Evolutionary conservation across 1,140 invertebrate species (phyloP).

Genomic region (Brachionus rotundiformis): DNA sequence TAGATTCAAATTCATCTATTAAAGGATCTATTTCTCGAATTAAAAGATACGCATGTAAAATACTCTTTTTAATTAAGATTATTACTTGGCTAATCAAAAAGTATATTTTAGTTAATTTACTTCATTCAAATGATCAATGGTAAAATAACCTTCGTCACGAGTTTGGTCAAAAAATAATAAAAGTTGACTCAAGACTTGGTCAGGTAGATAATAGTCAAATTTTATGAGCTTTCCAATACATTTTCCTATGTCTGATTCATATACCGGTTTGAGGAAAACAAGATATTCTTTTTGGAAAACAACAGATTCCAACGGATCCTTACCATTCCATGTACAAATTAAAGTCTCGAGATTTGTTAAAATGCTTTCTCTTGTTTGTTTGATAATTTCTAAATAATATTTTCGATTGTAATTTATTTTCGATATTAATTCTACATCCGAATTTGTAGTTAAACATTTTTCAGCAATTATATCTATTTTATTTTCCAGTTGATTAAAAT

Average conservation of each 20-base stretch:
- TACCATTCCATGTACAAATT: background rate
- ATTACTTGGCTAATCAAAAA: background rate
- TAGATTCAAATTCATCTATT: background rate
- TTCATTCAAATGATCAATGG: background rate
- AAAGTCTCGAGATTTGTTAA: background rate
- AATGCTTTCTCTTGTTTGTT: background rate
- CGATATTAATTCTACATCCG: background rate
- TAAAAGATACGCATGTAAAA: background rate
- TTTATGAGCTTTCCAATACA: slow-evolving; percentile 10
- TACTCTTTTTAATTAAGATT: background rate
- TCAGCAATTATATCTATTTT: background rate
- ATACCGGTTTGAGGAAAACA: background rate
- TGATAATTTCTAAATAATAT: background rate
- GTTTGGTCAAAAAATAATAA: background rate
- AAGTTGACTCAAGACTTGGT: background rate
- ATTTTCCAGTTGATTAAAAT: background rate
- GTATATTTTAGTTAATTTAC: background rate
- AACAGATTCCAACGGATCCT: background rate
- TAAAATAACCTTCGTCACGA: background rate
- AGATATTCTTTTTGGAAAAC: background rate
- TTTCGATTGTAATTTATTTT: background rate
- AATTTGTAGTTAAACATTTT: background rate
- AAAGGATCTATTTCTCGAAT: background rate
- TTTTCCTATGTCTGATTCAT: background rate
- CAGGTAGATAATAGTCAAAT: background rate